Base-by-base conservation (phyloP, 2,113 vertebrate species). In the Hystrix brachyura region DNA sequence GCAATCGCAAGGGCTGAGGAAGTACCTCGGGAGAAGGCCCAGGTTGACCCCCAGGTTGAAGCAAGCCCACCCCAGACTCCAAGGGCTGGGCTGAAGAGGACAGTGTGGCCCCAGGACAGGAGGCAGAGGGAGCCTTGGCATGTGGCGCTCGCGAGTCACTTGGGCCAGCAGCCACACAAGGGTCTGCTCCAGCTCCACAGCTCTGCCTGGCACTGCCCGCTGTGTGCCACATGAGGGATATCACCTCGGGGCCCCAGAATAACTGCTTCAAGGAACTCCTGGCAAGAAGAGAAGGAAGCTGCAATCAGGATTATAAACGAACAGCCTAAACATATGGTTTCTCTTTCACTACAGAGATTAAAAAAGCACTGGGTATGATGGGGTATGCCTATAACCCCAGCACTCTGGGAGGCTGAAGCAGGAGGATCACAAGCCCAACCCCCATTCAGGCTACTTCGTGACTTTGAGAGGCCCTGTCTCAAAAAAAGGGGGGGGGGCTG, bases 251-350 rank as follows among this genome's bases (percentile, higher is more conserved):
- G 34, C 46, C 64, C 53, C 55, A 59, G 71, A 92, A 93, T 27
- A 95, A 32, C 32, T 32, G 19, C 65, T 92, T 87, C 48, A 86
- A 94, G 55, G 32, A 87, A 71, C 65, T n/a, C 76, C n/a, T 87
- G 60, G 48, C 48, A 88, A 89, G 59, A 86, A 92, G 72, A 59
- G 91, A 84, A 82, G 38, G 55, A 81, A 81, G 81, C 14, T 94
- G 34, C 55, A 19, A 62, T 23, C 69, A 19, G 95, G 48, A 95
- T 85, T 72, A 94, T 38, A 94, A 17, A 76, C 51, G 19, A 74
- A 88, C 3, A 69, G 67, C 29, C 27, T 85, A 14, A 46, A 81
- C n/a, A 55, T 19, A 46, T 74, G n/a, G 27, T 29, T 95, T 85
- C 82, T 87, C 87, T 81, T 69, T 34, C 25, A 76, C 25, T 64